Conservation (phyloP, 2,888 invertebrate species). For the Euproctis similis region DNA sequence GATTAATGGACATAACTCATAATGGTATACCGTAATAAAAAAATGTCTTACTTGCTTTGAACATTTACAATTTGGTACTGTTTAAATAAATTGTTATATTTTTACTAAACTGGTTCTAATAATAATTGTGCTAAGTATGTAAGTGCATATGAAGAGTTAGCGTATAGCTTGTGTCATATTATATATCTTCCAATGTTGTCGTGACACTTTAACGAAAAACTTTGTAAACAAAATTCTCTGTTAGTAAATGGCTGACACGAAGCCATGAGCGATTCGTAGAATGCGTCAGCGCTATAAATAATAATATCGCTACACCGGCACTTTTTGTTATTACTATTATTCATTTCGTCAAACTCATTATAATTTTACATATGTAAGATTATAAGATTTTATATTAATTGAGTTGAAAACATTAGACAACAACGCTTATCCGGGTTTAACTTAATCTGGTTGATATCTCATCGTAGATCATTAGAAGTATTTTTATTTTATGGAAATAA, state of each 20-base stretch:
- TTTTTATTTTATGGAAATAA: too few relatives aligned
- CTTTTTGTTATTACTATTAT: conserved; percentile 2
- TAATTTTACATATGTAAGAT: too few relatives aligned
- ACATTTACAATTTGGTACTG: conserved; percentile 23
- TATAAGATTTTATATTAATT: too few relatives aligned
- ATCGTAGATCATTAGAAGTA: too few relatives aligned
- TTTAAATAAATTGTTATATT: conserved; percentile 26
- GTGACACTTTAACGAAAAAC: conserved; percentile 22
- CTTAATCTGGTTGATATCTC: too few relatives aligned
- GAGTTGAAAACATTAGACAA: too few relatives aligned
- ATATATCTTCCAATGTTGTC: conserved; percentile 15
- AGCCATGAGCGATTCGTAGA: conserved; percentile 6
- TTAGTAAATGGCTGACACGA: conserved; percentile 3
- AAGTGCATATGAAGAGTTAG: conserved; percentile 24
- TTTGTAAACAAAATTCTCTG: conserved; percentile 21
- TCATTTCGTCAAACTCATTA: too few relatives aligned
- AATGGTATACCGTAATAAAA: conserved; percentile 27
- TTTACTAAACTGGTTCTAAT: conserved; percentile 29
- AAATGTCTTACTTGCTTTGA: conserved; percentile 22
- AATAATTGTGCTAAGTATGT: conserved; percentile 15
- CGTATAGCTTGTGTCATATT: conserved; percentile 18
- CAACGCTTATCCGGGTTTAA: too few relatives aligned
- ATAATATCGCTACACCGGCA: not conserved
- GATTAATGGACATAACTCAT: too few relatives aligned
- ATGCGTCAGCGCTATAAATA: conserved; percentile 11